A percentile compares a stretch with the other conserved stretches of the same genome.
Conservation (phyloP, 2,888 invertebrate species). For the Drosophila peninsularis region DNA sequence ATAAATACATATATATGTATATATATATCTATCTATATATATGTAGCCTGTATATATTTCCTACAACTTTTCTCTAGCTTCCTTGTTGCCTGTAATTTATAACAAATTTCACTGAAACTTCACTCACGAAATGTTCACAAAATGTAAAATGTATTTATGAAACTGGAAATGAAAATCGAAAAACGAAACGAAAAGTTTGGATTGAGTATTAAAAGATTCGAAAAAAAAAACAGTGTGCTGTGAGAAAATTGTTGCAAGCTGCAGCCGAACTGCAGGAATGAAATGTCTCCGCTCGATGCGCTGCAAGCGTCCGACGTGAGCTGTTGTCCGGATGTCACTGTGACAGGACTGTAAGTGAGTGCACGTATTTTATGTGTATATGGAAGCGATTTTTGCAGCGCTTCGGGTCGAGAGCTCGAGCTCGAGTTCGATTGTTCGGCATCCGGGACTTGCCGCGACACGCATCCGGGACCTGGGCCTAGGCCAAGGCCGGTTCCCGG, state of each 20-base stretch:
- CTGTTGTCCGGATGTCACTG: conserved; percentile 3
- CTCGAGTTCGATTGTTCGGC: conserved; percentile 10
- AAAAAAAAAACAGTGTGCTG: background rate
- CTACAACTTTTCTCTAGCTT: conserved; percentile 1
- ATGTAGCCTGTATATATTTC: background rate
- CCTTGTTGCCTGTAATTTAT: conserved; percentile 17
- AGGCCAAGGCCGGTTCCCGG: background rate
- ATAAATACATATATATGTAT: background rate
- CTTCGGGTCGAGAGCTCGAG: conserved; percentile 9
- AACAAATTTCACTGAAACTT: background rate
- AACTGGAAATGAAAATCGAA: background rate
- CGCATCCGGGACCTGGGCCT: background rate
- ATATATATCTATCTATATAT: background rate
- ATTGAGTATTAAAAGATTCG: background rate
- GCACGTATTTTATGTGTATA: conserved; percentile 22
- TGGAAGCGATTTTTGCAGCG: background rate
- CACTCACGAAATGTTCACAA: background rate
- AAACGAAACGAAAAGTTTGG: background rate
- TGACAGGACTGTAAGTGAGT: conserved; percentile 12
- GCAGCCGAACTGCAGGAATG: conserved; percentile 1
- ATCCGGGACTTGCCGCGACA: conserved; percentile 1
- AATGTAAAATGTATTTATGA: background rate
- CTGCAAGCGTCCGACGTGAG: background rate
- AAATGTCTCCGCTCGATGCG: background rate
- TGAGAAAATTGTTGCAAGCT: conserved; percentile 1